Conservation (phyloP, 2,113 vertebrate genomes). For the Capra hircus region DNA sequence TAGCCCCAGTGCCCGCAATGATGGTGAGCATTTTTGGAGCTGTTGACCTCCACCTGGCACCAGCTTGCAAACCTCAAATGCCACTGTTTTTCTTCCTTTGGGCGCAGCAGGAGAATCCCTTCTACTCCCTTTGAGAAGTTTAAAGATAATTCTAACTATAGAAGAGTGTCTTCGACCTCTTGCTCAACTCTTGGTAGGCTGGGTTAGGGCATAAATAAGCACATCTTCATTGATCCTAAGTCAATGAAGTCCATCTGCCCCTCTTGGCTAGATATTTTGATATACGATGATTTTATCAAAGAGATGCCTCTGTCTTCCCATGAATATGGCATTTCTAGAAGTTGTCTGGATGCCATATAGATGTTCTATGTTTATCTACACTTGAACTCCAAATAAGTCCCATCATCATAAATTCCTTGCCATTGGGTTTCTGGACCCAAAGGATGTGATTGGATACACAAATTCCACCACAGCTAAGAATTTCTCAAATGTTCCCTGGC, state of each 20-base stretch:
- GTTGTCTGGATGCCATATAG: neutral
- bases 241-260: neutral
- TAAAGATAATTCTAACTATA: neutral
- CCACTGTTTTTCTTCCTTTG: neutral
- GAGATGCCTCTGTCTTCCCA: neutral
- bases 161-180: neutral
- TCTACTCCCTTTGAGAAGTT: neutral
- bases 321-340: neutral
- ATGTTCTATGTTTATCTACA: neutral
- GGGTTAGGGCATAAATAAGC: neutral
- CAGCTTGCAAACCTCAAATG: neutral
- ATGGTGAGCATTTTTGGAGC: neutral
- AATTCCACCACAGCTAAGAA: neutral
- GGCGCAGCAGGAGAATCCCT: neutral
- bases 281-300: neutral
- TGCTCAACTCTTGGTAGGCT: neutral
- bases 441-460: neutral
- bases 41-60: neutral
- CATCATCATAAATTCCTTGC: neutral
- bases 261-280: neutral
- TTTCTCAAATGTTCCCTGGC: neutral
- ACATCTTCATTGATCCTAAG: neutral
- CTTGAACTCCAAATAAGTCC: neutral
- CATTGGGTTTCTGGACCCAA: neutral
- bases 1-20: rapidly evolving